phyloP scores from a whole-genome alignment of 2,113 vertebrate species.

The Sturnira hondurensis region DNA sequence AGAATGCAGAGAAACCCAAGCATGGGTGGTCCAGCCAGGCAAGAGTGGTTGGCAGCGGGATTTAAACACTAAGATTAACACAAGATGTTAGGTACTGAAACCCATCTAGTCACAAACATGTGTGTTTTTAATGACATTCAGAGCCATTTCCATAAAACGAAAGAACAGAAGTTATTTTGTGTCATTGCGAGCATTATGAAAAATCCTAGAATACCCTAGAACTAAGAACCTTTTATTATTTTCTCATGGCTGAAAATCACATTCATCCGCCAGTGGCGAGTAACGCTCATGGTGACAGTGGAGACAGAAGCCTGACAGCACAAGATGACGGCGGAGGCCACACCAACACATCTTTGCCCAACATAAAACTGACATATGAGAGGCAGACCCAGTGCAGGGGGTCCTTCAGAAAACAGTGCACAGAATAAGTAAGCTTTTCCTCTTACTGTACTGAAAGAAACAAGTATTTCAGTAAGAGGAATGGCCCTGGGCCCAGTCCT shows the following conservation, averaged over 20 bases:
- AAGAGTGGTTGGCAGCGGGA: neutral
- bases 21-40: neutral
- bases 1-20: neutral
- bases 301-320: neutral
- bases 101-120: slow-evolving; percentile 8
- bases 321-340: neutral
- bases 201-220: neutral
- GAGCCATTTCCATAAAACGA: slow-evolving; percentile 27
- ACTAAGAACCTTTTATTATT: neutral
- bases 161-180: slow-evolving; percentile 34
- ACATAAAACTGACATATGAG: neutral
- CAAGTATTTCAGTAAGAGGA: neutral
- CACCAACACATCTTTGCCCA: neutral
- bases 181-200: slow-evolving; percentile 19
- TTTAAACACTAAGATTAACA: slow-evolving; percentile 41
- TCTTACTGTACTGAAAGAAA: neutral
- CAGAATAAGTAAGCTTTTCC: neutral
- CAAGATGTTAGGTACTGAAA: slow-evolving; percentile 37
- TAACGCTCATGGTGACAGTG: neutral
- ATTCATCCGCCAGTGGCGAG: neutral
- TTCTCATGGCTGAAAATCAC: slow-evolving; percentile 17
- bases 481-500: neutral
- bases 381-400: neutral
- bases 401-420: neutral
- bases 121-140: slow-evolving; percentile 48